phyloP scores from a whole-genome alignment of 64 coral and sea anemone species.

The Stichodactyla helianthus region DNA sequence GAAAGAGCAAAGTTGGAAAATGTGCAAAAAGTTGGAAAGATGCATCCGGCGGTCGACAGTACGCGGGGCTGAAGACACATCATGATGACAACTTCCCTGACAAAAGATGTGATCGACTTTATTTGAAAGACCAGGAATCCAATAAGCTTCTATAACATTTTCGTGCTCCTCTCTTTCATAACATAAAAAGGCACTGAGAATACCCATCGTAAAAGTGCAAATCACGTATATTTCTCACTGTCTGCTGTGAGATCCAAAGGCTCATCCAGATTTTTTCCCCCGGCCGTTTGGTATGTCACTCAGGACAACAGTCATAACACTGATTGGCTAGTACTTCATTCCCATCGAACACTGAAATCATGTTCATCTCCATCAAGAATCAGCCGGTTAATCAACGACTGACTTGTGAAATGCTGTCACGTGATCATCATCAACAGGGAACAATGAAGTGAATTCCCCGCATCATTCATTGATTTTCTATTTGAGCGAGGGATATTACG shows the following conservation, averaged over 20 bases:
- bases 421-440: not conserved
- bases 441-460: not conserved
- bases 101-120: not conserved
- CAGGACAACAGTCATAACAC: slow-evolving; percentile 9
- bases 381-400: not conserved
- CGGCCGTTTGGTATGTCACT: not conserved
- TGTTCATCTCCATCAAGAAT: not conserved
- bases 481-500: not conserved
- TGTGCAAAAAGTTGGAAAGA: not conserved
- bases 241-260: not conserved
- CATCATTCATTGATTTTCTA: not conserved
- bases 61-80: not conserved
- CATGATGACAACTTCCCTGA: not conserved
- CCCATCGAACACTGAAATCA: slow-evolving; percentile 2
- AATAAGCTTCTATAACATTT: not conserved
- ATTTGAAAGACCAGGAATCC: not conserved
- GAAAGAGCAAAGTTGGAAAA: not conserved
- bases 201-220: not conserved
- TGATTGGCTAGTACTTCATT: slow-evolving; percentile 9
- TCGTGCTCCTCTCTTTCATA: not conserved
- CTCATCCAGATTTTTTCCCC: not conserved
- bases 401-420: slow-evolving; percentile 11
- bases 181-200: not conserved
- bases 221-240: not conserved
- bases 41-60: no score